These are phyloP conservation scores for Recurvirostra avosetta DNA, from an alignment of 2,113 vertebrate genomes.

Conservation along the genomic window DNA sequence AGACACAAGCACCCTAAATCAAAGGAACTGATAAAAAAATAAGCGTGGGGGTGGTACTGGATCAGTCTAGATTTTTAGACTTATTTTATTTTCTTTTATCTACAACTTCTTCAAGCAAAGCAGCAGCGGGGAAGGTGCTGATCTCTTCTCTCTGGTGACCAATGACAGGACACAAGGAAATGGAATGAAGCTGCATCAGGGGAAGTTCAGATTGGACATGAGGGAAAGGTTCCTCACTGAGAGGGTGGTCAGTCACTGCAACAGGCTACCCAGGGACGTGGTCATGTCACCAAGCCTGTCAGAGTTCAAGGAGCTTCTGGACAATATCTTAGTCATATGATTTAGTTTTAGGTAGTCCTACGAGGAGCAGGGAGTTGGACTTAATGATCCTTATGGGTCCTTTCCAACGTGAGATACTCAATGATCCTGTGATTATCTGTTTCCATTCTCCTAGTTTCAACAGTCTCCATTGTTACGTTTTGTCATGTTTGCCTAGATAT, in stretches of 20 bases:
- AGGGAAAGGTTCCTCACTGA: neutral
- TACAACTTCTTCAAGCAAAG: neutral
- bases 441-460: neutral
- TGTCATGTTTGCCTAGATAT: neutral
- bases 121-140: neutral
- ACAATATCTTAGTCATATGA: rapidly evolving
- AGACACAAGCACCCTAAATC: neutral
- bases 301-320: neutral
- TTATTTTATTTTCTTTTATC: neutral
- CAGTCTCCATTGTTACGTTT: neutral
- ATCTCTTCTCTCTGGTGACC: neutral
- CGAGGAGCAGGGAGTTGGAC: neutral
- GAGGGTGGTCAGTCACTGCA: neutral
- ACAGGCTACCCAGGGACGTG: neutral
- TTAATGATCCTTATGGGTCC: neutral
- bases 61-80: neutral
- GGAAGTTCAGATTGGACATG: neutral
- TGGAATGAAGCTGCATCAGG: neutral
- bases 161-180: rapidly evolving
- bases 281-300: neutral
- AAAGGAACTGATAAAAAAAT: neutral
- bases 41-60: neutral
- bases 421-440: neutral
- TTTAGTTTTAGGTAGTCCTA: neutral
- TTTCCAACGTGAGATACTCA: neutral